A percentile compares a stretch with the other conserved stretches of the same genome.
Conservation (phyloP, 1,140 invertebrate species). For the Spodoptera frugiperda region DNA sequence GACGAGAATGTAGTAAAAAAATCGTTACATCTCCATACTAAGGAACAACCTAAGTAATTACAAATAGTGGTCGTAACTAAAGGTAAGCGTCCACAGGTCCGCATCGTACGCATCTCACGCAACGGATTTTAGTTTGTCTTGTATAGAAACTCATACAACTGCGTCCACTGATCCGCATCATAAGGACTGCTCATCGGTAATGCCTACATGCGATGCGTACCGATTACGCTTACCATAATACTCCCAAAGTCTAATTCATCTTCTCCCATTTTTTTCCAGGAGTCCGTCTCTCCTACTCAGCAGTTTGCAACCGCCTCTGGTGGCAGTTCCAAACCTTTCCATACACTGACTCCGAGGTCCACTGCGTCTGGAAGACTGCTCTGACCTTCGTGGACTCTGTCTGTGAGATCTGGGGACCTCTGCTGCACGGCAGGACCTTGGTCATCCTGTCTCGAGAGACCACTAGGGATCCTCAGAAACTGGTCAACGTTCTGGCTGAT, state of each 20-base stretch:
- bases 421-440: slow-evolving; percentile 90
- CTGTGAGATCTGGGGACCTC: slow-evolving; percentile 93
- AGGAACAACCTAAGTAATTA: too few species aligned
- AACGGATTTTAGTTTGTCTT: too few species aligned
- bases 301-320: slow-evolving; percentile 91
- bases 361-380: slow-evolving; percentile 94
- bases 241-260: background rate
- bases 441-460: slow-evolving; percentile 90
- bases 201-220: too few species aligned
- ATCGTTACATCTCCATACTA: too few species aligned
- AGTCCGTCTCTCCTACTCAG: slow-evolving; percentile 93
- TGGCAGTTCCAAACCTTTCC: slow-evolving; percentile 95
- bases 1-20: too few species aligned
- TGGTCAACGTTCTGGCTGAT: slow-evolving; percentile 89
- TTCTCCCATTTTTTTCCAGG: slow-evolving; percentile 80
- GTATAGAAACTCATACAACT: too few species aligned
- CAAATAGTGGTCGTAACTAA: too few species aligned
- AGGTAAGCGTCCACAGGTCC: too few species aligned
- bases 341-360: slow-evolving; percentile 88
- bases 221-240: background rate
- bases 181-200: too few species aligned
- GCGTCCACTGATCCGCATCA: too few species aligned
- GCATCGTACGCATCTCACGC: too few species aligned
- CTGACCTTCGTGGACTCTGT: slow-evolving; percentile 96
- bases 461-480: slow-evolving; percentile 91